phyloP scores from a whole-genome alignment of 37 sponge, comb jelly and placozoan species.

The Hormiphora californensis region DNA sequence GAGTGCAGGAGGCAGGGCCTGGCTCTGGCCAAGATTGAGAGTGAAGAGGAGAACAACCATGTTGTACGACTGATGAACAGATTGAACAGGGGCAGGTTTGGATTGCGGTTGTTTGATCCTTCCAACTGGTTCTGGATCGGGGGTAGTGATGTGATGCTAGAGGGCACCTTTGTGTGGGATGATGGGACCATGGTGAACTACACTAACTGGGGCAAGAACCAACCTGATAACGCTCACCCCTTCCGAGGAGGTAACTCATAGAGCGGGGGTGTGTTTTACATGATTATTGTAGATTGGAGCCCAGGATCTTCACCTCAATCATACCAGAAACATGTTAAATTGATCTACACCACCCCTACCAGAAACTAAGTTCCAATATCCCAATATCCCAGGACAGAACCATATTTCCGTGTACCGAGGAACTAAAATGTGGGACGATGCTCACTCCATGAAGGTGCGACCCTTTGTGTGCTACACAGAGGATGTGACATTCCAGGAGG shows the following conservation, averaged over 20 bases:
- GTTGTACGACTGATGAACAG: background rate
- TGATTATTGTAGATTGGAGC: too few relatives aligned
- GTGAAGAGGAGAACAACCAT: background rate
- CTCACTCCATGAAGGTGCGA: background rate
- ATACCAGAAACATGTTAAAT: too few relatives aligned
- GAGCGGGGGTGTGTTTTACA: too few relatives aligned
- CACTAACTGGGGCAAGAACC: conserved; percentile 8
- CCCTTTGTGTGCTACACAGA: background rate
- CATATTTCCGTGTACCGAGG: conserved; percentile 4
- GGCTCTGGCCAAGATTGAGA: conserved; percentile 24
- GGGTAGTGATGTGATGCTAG: background rate
- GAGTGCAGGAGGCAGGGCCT: background rate
- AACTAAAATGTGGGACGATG: conserved; percentile 10
- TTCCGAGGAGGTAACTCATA: conserved; percentile 13
- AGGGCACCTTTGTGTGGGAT: background rate
- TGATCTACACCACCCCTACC: too few relatives aligned
- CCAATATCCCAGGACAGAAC: conserved; percentile 41
- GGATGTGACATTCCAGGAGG: background rate
- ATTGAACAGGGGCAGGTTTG: background rate
- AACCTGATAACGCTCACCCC: conserved; percentile 14
- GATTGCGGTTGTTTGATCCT: background rate
- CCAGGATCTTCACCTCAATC: too few relatives aligned
- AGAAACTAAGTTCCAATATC: too few relatives aligned
- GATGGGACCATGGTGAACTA: background rate
- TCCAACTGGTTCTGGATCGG: conserved; percentile 34